These are phyloP conservation scores for Phaedon cochleariae DNA, from an alignment of 2,888 invertebrate genomes.

Conservation along the genomic window DNA sequence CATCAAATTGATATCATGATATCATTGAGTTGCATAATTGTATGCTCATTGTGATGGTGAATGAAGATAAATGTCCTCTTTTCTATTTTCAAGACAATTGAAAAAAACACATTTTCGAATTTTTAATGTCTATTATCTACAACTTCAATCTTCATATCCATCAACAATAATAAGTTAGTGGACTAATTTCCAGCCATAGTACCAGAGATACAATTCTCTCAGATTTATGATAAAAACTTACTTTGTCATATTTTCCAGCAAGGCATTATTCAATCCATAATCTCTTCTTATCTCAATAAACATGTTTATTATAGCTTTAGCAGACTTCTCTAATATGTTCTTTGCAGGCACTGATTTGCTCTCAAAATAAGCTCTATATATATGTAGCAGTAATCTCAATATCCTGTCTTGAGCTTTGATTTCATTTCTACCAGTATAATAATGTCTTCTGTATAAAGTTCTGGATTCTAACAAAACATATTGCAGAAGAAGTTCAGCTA, in stretches of 20 bases:
- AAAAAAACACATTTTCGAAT: no score
- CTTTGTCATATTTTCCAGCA: slow-evolving; percentile 39
- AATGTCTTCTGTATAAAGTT: slow-evolving; percentile 39
- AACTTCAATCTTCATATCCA: no score
- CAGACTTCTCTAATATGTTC: slow-evolving; percentile 30
- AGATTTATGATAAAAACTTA: no score
- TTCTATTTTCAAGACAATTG: no score
- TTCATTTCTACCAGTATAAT: slow-evolving; percentile 27
- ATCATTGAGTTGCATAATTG: no score
- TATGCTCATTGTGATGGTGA: no score
- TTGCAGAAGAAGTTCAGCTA: slow-evolving; percentile 43
- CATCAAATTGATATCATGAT: no score
- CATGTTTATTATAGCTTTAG: slow-evolving; percentile 38
- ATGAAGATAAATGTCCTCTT: no score
- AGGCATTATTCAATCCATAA: slow-evolving; percentile 31
- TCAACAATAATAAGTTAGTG: no score
- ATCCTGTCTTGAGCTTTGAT: slow-evolving; percentile 29
- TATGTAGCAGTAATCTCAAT: slow-evolving; percentile 33
- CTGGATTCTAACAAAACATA: slow-evolving; percentile 51
- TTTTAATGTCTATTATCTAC: no score
- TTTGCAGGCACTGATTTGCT: slow-evolving; percentile 29
- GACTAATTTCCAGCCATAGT: no score
- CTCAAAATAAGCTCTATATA: slow-evolving; percentile 35
- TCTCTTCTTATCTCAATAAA: slow-evolving; percentile 33
- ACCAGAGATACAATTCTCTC: no score